Evolutionary conservation across 2,888 invertebrate genomes (phyloP), one percentile per base, ranked within the genome.

Genomic region (Clepsis dumicolana): DNA sequence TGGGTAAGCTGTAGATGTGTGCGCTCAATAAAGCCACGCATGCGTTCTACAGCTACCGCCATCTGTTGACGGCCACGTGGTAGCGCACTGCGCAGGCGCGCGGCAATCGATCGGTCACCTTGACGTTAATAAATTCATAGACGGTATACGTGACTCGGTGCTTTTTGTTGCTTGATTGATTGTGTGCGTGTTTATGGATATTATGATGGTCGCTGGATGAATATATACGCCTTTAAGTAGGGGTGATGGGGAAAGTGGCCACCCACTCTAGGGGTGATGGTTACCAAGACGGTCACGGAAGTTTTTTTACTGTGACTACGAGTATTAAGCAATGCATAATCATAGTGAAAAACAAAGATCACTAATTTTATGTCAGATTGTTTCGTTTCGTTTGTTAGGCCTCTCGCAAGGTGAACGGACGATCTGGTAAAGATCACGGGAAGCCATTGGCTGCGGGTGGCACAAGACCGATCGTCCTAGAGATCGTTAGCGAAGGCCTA

Each of bases 51-150:
- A 32, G 71, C 74, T 80, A 87, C 84, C 81, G 93, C 92, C 92
- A 92, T 92, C 93, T 93, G 91, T 91, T 88, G 91, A 86, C 83
- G 74, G 82, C 83, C 91, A 92, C 92, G 93, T 92, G 87, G 85
- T 77, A 16, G 21, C 54, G 64, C 71, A 65, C 38, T 35, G 78
- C 90, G 91, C 90, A 84, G 75, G 86, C 84, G 87, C 84, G 86
- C 66, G 76, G 78, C 75, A 83, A 93, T 92, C 90, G 93, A 93
- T 91, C 87, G 74, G 83, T 88, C 88, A 89, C 89, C 90, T 90
- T 91, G 89, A 87, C 87, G 78, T 82, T 90, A 89, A 90, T 91
- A 88, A 85, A 90, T 91, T 91, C 91, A 88, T 88, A 83, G 86
- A 82, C 85, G 85, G 86, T 85, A 71, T 67, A 67, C 67, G 67